Evolutionary conservation across 2,113 vertebrate genomes (phyloP).

Genomic region (Aspiorhynchus laticeps): DNA sequence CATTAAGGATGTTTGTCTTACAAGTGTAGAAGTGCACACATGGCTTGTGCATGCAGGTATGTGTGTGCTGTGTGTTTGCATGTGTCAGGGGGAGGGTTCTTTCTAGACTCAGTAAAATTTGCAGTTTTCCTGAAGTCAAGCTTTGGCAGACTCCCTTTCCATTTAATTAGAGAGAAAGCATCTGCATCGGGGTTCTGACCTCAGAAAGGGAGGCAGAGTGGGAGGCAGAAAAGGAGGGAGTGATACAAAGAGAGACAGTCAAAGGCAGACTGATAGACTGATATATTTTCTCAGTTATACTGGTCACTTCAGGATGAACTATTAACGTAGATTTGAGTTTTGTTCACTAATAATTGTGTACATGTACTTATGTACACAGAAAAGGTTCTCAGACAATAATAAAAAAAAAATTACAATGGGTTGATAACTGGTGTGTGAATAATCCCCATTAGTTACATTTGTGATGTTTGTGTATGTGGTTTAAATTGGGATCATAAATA

Average conservation of each 20-base stretch:
- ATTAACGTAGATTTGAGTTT: not conserved
- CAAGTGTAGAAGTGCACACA: conserved; percentile 20
- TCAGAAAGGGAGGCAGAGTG: conserved; percentile 21
- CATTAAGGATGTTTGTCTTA: not conserved
- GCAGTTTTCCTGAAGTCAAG: conserved; percentile 60
- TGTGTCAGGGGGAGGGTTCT: not conserved
- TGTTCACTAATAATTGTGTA: not conserved
- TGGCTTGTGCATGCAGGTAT: conserved; percentile 10
- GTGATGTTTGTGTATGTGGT: not conserved
- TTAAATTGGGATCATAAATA: not conserved
- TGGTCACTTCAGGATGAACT: no score
- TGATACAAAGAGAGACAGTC: conserved; percentile 5
- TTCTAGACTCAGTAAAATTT: conserved; percentile 47
- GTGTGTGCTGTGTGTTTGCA: not conserved
- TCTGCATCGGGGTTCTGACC: conserved; percentile 62
- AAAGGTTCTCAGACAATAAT: not conserved
- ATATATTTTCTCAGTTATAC: not conserved
- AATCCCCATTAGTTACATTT: not conserved
- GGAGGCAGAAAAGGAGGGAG: conserved; percentile 20
- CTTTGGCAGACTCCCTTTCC: conserved; percentile 66
- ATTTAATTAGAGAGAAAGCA: conserved; percentile 74
- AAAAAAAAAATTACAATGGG: no score
- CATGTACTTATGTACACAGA: not conserved
- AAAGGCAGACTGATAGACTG: not conserved
- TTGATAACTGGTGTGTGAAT: no score